Base-by-base conservation (phyloP, 2,888 invertebrate species). In the Liodrosophila aerea region DNA sequence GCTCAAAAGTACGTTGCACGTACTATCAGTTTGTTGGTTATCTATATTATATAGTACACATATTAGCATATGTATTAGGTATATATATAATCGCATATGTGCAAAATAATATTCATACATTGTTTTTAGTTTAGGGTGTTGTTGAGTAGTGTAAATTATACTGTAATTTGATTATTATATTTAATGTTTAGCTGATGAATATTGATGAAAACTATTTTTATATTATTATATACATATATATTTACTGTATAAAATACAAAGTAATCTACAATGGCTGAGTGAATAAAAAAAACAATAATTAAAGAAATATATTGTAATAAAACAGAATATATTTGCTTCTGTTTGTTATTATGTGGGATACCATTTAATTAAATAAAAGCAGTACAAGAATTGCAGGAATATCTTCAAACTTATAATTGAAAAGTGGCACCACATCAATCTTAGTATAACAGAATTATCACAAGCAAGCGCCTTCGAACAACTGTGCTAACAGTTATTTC, bases 101-200 rank as follows among this genome's bases (percentile, higher is more conserved):
- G 33, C 44, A 31, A 37, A 22, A 39, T 51, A 37, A 30, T 39
- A 58, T 45, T 57, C 45, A 77, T 78, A 71, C 46, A 58, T 82
- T 77, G 82, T 82, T 77, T 76, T 82, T 84, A 85, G 83, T 47
- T 45, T 85, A 85, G 75, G 78, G 78, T 85, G 78, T 82, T 85
- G 68, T 77, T 72, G 73, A 78, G 67, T 53, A 52, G 50, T 66
- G 49, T 66, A 57, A 64, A 56, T 39, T 51, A 34, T 49, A 45
- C 41, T 15, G 34, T 50, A 46, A 27, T 27, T 33, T 36, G 34
- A 49, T 8, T 53, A 53, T 40, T 57, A 60, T 56, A 45, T 75
- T 57, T 67, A 62, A 70, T 61, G 16, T 34, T 59, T 70, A 72
- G 47, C 51, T 66, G 67, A 60, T 60, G 41, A 57, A 65, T 53